phyloP scores from a whole-genome alignment of 2,888 invertebrate genomes.

The Elegia similella region DNA sequence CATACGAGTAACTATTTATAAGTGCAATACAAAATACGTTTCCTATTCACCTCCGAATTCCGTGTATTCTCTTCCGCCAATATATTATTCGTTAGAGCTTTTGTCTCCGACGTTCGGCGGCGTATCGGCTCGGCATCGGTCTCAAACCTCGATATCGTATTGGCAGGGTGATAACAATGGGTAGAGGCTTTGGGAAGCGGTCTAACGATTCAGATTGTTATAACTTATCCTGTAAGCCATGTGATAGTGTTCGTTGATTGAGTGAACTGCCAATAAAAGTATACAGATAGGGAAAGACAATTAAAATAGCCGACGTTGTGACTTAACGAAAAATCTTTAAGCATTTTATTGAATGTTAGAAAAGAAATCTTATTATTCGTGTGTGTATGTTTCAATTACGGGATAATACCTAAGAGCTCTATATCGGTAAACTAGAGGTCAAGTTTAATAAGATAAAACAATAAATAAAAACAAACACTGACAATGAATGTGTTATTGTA shows the following conservation, averaged over 20 bases:
- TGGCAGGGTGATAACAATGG: slow-evolving; percentile 3
- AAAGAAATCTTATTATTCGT: too few species aligned
- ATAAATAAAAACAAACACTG: too few species aligned
- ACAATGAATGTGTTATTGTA: too few species aligned
- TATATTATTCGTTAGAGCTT: slow-evolving; percentile 14
- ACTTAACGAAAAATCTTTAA: too few species aligned
- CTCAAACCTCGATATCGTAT: neutral
- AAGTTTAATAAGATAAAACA: too few species aligned
- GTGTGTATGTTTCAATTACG: too few species aligned
- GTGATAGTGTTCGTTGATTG: slow-evolving; percentile 6
- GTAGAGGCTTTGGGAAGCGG: slow-evolving; percentile 3
- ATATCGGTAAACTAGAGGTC: too few species aligned
- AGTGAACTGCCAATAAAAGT: neutral
- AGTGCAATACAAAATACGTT: neutral
- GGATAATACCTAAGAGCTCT: too few species aligned
- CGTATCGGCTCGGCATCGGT: slow-evolving; percentile 9
- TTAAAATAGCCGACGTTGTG: too few species aligned
- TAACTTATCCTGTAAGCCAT: slow-evolving; percentile 5
- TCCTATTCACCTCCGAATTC: slow-evolving; percentile 1
- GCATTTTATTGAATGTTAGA: too few species aligned
- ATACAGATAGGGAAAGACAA: neutral
- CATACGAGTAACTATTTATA: neutral
- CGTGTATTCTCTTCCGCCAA: slow-evolving; percentile 5
- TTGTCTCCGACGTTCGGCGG: slow-evolving; percentile 2
- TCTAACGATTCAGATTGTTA: slow-evolving; percentile 5